Conservation (phyloP, 1,140 invertebrate species). For the Drosophila nikananu region DNA sequence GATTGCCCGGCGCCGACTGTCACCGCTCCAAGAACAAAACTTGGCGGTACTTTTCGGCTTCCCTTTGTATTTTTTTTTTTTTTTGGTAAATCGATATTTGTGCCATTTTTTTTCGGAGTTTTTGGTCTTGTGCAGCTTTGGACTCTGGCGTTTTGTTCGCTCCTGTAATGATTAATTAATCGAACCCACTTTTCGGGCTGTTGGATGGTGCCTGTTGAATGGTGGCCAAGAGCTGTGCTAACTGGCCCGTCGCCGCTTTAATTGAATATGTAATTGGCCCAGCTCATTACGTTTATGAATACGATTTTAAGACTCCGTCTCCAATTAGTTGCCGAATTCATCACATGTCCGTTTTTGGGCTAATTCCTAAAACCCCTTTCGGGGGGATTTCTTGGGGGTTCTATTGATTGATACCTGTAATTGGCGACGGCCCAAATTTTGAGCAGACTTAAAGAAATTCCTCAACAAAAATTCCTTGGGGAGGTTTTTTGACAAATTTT, state of each 20-base stretch:
- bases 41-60: conserved; percentile 70
- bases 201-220: conserved; percentile 67
- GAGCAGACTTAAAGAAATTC: not conserved
- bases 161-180: conserved; percentile 77
- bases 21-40: conserved; percentile 56
- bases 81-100: conserved; percentile 74
- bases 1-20: conserved; percentile 77
- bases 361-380: conserved; percentile 4
- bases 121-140: conserved; percentile 57
- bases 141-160: conserved; percentile 43
- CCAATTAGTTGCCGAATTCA: conserved; percentile 57
- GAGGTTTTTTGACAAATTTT: no score
- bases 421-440: conserved; percentile 17
- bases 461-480: no score
- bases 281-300: conserved; percentile 68
- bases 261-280: conserved; percentile 60
- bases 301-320: conserved; percentile 64
- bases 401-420: conserved; percentile 53
- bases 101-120: conserved; percentile 61
- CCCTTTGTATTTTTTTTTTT: conserved; percentile 48
- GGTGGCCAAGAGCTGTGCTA: conserved; percentile 30
- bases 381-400: not conserved
- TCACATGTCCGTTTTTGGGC: conserved; percentile 44
- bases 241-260: conserved; percentile 23
- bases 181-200: conserved; percentile 48